Percentiles rank a stretch among this genome's conserved stretches.
phyloP scores from a whole-genome alignment of 2,113 vertebrate species.

The Spea bombifrons region DNA sequence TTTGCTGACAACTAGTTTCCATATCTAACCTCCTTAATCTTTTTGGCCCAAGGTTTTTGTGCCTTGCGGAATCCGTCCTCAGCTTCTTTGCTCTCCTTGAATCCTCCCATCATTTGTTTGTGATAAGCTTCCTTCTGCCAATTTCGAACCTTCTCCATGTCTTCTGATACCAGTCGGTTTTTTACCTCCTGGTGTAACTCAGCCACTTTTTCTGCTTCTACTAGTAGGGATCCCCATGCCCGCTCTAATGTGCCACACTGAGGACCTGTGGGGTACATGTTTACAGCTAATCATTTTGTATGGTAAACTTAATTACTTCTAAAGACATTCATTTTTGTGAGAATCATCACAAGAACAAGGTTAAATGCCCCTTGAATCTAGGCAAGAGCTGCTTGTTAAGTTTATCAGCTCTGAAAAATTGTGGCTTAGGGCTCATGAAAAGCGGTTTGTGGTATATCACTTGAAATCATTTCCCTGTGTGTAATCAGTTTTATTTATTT shows the following conservation, averaged over 20 bases:
- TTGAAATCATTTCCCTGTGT: too few relatives aligned
- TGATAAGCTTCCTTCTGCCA: conserved; percentile 98
- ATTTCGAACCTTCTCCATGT: conserved; percentile 95
- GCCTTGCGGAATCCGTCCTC: conserved; percentile 97
- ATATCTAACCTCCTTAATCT: conserved; percentile 89
- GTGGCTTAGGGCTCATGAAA: too few relatives aligned
- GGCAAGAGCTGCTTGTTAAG: too few relatives aligned
- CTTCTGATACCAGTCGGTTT: conserved; percentile 85
- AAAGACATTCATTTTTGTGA: too few relatives aligned
- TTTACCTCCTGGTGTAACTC: conserved; percentile 95
- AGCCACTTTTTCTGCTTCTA: conserved; percentile 90
- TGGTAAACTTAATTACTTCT: too few relatives aligned
- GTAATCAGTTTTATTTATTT: too few relatives aligned
- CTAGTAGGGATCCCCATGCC: conserved; percentile 92
- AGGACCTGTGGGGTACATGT: conserved; percentile 72
- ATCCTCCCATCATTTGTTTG: conserved; percentile 97
- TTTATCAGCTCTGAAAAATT: too few relatives aligned
- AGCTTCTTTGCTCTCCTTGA: conserved; percentile 96
- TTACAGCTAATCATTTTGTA: neutral
- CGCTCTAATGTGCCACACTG: conserved; percentile 95
- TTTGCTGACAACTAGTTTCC: neutral
- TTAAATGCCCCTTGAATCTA: too few relatives aligned
- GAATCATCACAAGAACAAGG: too few relatives aligned
- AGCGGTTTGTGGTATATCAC: too few relatives aligned
- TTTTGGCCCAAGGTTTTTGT: conserved; percentile 98